These are phyloP conservation scores for Tribolium castaneum DNA, from an alignment of 1,140 invertebrate species.

Conservation along the genomic window DNA sequence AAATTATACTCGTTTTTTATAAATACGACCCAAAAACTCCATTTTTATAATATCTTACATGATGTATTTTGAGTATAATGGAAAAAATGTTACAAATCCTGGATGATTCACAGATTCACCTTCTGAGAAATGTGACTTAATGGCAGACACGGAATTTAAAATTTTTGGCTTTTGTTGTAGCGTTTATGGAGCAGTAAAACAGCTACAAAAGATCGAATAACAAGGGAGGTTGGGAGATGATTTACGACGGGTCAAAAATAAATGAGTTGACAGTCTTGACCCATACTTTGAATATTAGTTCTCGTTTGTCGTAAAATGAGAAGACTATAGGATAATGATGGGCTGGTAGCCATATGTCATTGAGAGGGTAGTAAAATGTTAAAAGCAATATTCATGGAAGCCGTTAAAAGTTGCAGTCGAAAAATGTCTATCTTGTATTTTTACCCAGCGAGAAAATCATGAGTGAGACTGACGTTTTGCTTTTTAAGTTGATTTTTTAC, in stretches of 20 bases:
- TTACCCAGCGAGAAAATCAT: no score
- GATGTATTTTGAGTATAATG: no score
- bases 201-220: constrained; percentile 1
- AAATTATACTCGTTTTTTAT: neutral
- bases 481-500: no score
- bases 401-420: neutral
- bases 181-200: constrained; percentile 4
- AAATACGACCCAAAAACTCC: no score
- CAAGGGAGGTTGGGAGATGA: neutral
- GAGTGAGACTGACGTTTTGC: no score
- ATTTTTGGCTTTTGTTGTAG: constrained; percentile 12
- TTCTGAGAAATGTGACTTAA: neutral
- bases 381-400: neutral
- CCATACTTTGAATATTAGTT: neutral
- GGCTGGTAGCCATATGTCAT: neutral
- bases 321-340: no score
- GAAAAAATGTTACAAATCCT: no score
- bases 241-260: constrained; percentile 1
- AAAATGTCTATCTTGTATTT: neutral
- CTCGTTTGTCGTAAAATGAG: neutral
- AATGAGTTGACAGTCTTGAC: neutral
- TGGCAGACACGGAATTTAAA: neutral
- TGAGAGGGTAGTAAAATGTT: neutral
- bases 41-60: no score
- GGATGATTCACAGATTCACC: neutral